These are phyloP conservation scores for Pyrgilauda ruficollis DNA, from an alignment of 2,113 vertebrate genomes.

Conservation along the genomic window DNA sequence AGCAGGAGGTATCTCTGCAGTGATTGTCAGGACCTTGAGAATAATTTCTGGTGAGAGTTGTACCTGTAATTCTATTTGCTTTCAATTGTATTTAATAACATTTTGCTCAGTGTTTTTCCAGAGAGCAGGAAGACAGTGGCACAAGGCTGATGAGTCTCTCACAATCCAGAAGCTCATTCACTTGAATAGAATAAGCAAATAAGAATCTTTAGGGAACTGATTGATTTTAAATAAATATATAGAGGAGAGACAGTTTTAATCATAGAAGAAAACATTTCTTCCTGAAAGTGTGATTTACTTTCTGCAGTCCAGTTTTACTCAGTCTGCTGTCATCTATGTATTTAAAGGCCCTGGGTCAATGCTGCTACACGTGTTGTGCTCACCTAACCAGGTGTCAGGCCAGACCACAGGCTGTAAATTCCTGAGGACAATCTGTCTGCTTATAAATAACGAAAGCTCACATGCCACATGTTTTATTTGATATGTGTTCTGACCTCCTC, in stretches of 20 bases:
- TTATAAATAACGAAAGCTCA: neutral
- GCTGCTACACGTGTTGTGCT: neutral
- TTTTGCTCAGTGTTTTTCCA: neutral
- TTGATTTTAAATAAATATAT: neutral
- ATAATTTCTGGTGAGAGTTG: neutral
- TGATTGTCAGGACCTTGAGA: neutral
- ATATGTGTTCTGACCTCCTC: neutral
- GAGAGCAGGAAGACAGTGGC: neutral
- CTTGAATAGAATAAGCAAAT: neutral
- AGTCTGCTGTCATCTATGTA: neutral
- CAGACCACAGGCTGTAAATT: slow-evolving; percentile 8
- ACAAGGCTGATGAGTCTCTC: neutral
- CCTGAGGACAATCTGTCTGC: neutral
- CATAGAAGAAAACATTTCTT: neutral
- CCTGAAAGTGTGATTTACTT: neutral
- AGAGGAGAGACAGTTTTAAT: neutral
- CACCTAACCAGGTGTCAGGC: slow-evolving; percentile 11
- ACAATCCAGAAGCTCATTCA: neutral
- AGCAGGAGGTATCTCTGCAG: neutral
- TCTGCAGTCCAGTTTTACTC: neutral
- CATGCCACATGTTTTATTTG: neutral
- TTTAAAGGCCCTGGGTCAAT: slow-evolving; percentile 2
- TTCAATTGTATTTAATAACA: neutral
- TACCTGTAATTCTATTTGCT: neutral
- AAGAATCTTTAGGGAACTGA: neutral